Conservation (phyloP, 2,797 vertebrate species). For the Enoplosus armatus region DNA sequence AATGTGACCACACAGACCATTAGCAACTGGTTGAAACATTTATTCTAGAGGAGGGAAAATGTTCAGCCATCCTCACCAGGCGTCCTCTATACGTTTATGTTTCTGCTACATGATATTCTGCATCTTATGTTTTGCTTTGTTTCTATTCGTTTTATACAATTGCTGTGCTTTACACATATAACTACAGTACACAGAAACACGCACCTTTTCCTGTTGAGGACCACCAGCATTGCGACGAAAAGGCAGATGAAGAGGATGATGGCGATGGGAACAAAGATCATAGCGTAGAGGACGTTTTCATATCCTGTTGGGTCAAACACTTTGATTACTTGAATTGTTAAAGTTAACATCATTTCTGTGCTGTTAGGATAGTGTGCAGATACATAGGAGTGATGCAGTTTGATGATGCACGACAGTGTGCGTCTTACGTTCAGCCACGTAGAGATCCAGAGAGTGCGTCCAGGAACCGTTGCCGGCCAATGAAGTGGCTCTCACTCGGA, state of each 20-base stretch:
- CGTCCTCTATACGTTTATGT: neutral
- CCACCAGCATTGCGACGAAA: constrained; percentile 82
- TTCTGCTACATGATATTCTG: neutral
- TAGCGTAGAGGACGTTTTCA: constrained; percentile 89
- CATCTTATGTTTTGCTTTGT: neutral
- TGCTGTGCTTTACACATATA: too few relatives aligned
- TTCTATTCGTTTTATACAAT: neutral
- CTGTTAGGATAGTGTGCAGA: neutral
- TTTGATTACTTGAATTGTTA: constrained; percentile 7
- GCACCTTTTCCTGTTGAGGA: constrained; percentile 93
- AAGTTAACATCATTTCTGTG: neutral
- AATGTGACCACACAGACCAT: constrained; percentile 10
- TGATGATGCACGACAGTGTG: neutral
- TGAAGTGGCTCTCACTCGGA: constrained; percentile 93
- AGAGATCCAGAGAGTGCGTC: constrained; percentile 91
- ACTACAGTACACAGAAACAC: constrained; percentile 10
- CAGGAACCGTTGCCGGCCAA: constrained; percentile 97
- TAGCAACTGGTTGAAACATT: constrained; percentile 8
- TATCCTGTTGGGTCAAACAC: constrained; percentile 82
- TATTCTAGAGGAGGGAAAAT: constrained; percentile 11
- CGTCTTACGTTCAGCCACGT: constrained; percentile 91
- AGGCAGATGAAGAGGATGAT: constrained; percentile 84
- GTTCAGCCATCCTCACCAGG: neutral
- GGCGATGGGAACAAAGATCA: constrained; percentile 89
- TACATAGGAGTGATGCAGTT: neutral